Conservation (phyloP, 1,140 invertebrate genomes). For the Arion vulgaris region DNA sequence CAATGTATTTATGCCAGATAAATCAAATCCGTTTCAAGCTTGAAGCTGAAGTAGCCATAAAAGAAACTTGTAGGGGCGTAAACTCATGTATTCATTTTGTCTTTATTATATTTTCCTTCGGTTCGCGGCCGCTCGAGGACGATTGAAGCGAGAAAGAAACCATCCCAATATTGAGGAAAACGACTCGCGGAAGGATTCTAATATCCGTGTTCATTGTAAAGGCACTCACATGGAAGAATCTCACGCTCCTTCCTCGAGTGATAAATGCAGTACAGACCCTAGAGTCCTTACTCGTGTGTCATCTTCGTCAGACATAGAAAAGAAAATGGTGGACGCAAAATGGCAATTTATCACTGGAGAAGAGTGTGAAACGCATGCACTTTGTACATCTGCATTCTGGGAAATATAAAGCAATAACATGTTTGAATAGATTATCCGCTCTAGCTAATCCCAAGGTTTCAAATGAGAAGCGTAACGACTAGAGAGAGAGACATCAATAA, state of each 20-base stretch:
- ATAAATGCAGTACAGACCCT: constrained; percentile 23
- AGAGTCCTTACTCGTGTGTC: constrained; percentile 16
- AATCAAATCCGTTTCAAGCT: constrained; percentile 10
- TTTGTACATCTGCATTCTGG: constrained; percentile 7
- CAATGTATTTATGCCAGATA: constrained; percentile 33
- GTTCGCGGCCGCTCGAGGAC: constrained; percentile 17
- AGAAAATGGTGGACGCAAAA: neutral
- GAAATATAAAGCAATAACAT: neutral
- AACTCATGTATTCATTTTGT: constrained; percentile 38
- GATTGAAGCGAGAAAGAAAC: constrained; percentile 28
- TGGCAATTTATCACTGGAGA: neutral
- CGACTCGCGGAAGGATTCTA: constrained; percentile 35
- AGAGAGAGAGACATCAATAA: neutral
- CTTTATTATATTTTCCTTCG: constrained; percentile 39
- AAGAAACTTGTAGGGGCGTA: constrained; percentile 32
- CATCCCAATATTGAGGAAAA: constrained; percentile 39
- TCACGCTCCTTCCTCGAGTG: constrained; percentile 19
- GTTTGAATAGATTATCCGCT: constrained; percentile 6
- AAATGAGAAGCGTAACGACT: neutral
- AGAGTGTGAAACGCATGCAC: constrained; percentile 11
- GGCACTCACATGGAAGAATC: constrained; percentile 29
- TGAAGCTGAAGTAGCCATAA: constrained; percentile 25
- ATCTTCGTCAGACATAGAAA: neutral
- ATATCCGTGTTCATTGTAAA: constrained; percentile 27
- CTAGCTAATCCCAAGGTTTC: neutral